A percentile compares a stretch with the other conserved stretches of the same genome.
Evolutionary conservation across 2,888 invertebrate genomes (phyloP).

Genomic region (Cosmopolites sordidus): DNA sequence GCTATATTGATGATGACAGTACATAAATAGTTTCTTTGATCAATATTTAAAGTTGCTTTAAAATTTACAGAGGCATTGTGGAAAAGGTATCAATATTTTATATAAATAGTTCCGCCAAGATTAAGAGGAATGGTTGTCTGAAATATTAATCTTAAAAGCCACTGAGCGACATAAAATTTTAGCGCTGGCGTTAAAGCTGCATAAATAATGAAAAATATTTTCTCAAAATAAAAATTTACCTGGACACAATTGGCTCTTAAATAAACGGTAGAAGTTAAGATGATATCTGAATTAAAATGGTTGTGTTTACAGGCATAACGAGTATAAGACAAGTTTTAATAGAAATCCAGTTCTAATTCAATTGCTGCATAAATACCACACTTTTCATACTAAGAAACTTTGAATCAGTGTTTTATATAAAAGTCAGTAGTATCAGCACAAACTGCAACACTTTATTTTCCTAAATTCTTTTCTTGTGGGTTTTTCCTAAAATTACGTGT

Average conservation of each 20-base stretch:
- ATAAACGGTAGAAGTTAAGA: neutral
- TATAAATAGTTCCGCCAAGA: conserved; percentile 7
- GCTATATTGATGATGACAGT: neutral
- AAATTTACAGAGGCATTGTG: conserved; percentile 4
- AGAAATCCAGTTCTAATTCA: no score
- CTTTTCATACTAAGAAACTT: no score
- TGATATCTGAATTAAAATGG: neutral
- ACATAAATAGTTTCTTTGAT: neutral
- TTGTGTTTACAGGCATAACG: neutral
- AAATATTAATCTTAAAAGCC: neutral
- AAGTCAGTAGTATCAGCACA: no score
- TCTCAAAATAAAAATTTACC: no score
- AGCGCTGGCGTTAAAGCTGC: neutral
- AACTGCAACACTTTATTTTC: no score
- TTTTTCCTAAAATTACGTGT: no score
- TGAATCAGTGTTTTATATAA: no score
- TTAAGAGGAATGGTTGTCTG: conserved; percentile 1
- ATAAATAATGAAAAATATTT: no score
- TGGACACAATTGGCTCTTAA: no score
- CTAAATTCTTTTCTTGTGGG: no score
- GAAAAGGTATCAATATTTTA: conserved; percentile 3
- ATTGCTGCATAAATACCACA: no score
- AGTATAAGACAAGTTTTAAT: neutral
- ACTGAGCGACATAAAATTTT: neutral
- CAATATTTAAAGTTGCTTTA: neutral